Conservation (phyloP, 1,140 invertebrate species). For the Pentalonia nigronervosa region DNA sequence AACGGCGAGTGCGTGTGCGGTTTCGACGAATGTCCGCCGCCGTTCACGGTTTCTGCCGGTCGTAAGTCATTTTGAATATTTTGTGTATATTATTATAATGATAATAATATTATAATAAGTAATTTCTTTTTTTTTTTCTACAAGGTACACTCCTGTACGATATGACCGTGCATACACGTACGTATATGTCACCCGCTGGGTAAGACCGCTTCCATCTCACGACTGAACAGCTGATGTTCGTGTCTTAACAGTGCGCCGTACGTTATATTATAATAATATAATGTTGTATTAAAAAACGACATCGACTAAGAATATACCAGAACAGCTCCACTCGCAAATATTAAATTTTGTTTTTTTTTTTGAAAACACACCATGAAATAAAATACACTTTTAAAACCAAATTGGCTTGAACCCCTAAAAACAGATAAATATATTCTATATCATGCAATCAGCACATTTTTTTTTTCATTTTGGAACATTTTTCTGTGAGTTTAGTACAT, state of each 20-base stretch:
- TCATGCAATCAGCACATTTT: not conserved
- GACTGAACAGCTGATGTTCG: not conserved
- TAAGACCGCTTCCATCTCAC: not conserved
- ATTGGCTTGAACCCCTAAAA: not conserved
- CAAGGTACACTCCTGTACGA: not conserved
- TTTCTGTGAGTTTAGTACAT: not conserved
- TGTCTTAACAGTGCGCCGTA: not conserved
- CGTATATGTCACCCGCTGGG: slow-evolving; percentile 14
- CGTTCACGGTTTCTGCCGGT: not conserved
- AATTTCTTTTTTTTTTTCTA: not conserved
- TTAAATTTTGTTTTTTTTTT: not conserved
- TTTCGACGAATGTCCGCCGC: not conserved
- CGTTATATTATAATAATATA: not conserved
- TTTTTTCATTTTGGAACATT: not conserved
- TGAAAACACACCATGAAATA: not conserved
- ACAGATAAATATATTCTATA: fast-evolving
- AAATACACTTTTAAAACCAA: not conserved
- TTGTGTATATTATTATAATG: not conserved
- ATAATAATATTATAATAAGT: slow-evolving; percentile 16
- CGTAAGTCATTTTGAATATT: slow-evolving; percentile 1
- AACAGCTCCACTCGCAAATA: not conserved
- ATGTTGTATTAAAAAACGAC: not conserved
- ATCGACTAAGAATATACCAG: not conserved
- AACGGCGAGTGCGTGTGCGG: slow-evolving; percentile 8
- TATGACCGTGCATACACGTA: not conserved